phyloP scores from a whole-genome alignment of 2,113 vertebrate species.

The Elgaria multicarinata region DNA sequence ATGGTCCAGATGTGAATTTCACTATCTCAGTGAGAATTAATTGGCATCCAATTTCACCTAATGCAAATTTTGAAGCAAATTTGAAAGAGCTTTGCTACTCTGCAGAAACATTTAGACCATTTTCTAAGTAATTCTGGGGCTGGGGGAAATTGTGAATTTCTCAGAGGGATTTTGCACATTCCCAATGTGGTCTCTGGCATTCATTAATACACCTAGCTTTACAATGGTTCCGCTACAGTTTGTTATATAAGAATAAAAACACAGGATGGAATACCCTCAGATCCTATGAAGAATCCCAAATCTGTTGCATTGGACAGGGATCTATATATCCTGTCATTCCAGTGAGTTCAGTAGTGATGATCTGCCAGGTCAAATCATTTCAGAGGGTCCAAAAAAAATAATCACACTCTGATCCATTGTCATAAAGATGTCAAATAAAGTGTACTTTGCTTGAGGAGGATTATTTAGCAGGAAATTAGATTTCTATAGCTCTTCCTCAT shows the following conservation, averaged over 20 bases:
- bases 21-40: background rate
- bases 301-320: background rate
- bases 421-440: slow-evolving; percentile 34
- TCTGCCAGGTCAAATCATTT: slow-evolving; percentile 11
- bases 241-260: background rate
- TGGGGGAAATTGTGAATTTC: background rate
- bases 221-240: background rate
- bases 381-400: slow-evolving; percentile 12
- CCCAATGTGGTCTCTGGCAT: background rate
- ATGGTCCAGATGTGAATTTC: background rate
- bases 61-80: background rate
- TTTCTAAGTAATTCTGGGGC: background rate
- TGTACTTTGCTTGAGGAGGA: slow-evolving; percentile 45
- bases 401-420: background rate
- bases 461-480: slow-evolving; percentile 42
- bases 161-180: background rate
- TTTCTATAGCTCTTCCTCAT: slow-evolving; percentile 22
- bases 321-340: background rate
- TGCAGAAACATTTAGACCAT: background rate
- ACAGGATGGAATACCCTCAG: background rate
- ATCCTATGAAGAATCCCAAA: background rate
- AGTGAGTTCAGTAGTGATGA: background rate
- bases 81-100: background rate
- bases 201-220: background rate
- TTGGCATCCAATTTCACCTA: no score